Base-by-base conservation (phyloP, 2,888 invertebrate species). In the Lasioglossum calceatum region DNA sequence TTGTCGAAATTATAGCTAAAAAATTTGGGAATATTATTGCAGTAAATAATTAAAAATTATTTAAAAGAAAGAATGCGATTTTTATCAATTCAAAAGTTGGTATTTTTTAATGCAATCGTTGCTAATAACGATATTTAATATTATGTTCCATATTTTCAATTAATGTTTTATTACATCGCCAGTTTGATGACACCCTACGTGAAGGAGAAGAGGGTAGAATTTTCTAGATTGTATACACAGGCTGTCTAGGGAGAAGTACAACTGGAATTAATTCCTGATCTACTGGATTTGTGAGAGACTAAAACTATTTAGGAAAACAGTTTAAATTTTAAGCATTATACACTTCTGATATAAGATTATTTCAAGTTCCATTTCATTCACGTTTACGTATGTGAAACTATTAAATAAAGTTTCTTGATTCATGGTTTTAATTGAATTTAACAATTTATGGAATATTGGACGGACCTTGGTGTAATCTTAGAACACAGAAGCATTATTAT, bases 271-370 rank as follows among this genome's bases (percentile, higher is more conserved):
- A 23, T n/a, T 27, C 39, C 39, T 42, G 47, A 50, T 32, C 54
- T 54, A 54, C 39, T 72, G 50, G 44, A n/a, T 61, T 39, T 14
- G 61, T 4, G 88, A 67, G 50, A 42, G 14, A 71, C 71, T 71
- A 71, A n/a, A 23, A 42, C 10, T 71, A 44, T 4, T 44, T 44
- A 71, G 71, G 71, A 71, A 71, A 71, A n/a, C 23, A 42, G 42
- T 71, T 71, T 42, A 70, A 23, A 70, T 39, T 42, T 42, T 10
- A 42, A 71, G 1, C 23, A 71, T 14, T 39, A 32, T 64, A 2
- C 14, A n/a, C 42, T 42, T n/a, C 71, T 42, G 42, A 71, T 71
- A n/a, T 42, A 71, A 42, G 71, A 71, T n/a, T 71, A 14, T 19
- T 42, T 42, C 71, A 71, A 71, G 71, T 42, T 71, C 71, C 19